Evolutionary conservation across 2,888 invertebrate genomes (phyloP).

Genomic region (Cephalotes varians): DNA sequence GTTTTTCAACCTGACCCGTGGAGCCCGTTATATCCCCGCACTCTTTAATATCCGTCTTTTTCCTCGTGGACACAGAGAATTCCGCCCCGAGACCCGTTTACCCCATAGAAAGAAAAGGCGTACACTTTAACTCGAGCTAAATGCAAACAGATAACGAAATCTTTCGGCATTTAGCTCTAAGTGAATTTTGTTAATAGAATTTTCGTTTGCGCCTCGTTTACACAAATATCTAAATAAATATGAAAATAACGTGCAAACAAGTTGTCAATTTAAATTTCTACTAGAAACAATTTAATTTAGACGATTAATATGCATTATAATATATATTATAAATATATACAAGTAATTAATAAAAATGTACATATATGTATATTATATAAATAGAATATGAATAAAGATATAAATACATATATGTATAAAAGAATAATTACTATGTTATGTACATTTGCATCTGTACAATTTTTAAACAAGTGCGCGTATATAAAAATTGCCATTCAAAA

Average conservation of each 20-base stretch:
- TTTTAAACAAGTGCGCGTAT: background rate
- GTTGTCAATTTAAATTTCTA: background rate
- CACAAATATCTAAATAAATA: background rate
- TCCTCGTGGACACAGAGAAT: background rate
- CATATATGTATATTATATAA: background rate
- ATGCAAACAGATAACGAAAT: constrained; percentile 8
- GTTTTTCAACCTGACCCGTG: constrained; percentile 73
- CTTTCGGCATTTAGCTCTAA: constrained; percentile 27
- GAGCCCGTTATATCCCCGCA: constrained; percentile 35
- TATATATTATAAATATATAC: background rate
- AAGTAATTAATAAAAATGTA: background rate
- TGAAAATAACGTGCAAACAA: background rate
- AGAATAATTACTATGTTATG: too few relatives aligned
- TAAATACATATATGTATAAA: background rate
- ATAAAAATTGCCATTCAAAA: background rate
- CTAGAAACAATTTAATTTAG: background rate
- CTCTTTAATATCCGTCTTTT: constrained; percentile 40
- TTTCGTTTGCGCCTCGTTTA: background rate
- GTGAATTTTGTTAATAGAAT: background rate
- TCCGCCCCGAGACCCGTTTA: background rate
- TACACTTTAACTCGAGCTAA: constrained; percentile 6
- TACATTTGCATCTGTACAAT: background rate
- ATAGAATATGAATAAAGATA: too few relatives aligned
- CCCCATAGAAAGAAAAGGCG: constrained; percentile 8
- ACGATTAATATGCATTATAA: background rate